These are phyloP conservation scores for Petaurus breviceps DNA, from an alignment of 2,113 vertebrate genomes.

Conservation along the genomic window DNA sequence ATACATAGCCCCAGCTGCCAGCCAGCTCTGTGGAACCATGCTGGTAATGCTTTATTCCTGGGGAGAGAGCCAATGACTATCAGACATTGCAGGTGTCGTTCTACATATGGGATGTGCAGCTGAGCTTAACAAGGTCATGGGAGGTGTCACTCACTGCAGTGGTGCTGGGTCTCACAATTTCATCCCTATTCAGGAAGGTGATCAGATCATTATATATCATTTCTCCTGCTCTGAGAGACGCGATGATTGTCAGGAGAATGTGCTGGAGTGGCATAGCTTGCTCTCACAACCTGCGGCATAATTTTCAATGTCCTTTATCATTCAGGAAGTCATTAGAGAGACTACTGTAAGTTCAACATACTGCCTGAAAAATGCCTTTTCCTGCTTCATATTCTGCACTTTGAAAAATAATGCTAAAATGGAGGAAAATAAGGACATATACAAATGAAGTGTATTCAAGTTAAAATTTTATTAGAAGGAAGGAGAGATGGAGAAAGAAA, in stretches of 20 bases:
- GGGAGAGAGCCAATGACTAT: not conserved
- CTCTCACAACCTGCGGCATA: not conserved
- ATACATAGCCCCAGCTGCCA: slow-evolving; percentile 2
- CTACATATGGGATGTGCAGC: not conserved
- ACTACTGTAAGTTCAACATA: not conserved
- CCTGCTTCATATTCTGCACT: not conserved
- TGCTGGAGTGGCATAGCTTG: not conserved
- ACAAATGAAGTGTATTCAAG: not conserved
- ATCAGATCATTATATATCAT: not conserved
- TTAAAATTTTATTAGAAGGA: not conserved
- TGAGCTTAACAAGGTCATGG: not conserved
- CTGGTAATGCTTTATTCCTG: not conserved
- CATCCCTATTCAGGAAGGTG: not conserved
- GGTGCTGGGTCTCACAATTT: not conserved
- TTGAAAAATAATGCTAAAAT: not conserved
- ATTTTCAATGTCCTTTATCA: not conserved
- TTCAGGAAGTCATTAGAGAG: not conserved
- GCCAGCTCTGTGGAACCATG: not conserved
- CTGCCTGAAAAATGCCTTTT: slow-evolving; percentile 1
- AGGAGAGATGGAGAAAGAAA: not conserved
- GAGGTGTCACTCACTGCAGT: not conserved
- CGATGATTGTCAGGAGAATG: not conserved
- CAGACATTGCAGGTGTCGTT: not conserved
- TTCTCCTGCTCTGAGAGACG: not conserved
- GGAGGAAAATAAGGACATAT: not conserved